Conservation (phyloP, 1,140 invertebrate genomes). For the Cydia amplana region DNA sequence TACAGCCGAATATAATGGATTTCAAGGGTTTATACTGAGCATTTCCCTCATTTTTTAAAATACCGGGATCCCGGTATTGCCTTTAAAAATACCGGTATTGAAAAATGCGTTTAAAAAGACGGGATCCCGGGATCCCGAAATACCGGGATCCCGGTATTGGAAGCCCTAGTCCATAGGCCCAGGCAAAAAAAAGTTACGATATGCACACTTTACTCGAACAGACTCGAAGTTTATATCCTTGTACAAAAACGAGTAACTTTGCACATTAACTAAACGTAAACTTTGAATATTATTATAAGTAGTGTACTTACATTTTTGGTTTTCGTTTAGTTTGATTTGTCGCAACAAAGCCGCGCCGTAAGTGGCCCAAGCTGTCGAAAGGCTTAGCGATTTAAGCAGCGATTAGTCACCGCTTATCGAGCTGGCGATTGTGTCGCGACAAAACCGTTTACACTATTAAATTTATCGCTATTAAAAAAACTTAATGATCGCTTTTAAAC, state of each 20-base stretch:
- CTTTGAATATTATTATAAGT: too few relatives aligned
- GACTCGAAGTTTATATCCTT: background rate
- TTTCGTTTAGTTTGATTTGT: conserved; percentile 39
- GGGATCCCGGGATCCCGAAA: too few relatives aligned
- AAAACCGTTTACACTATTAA: conserved; percentile 51
- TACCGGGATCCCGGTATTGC: too few relatives aligned
- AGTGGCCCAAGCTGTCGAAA: conserved; percentile 46
- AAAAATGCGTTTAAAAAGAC: too few relatives aligned
- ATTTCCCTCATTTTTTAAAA: too few relatives aligned
- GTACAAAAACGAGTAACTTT: background rate
- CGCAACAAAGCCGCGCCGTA: conserved; percentile 37
- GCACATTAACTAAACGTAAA: too few relatives aligned
- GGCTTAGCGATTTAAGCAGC: conserved; percentile 54
- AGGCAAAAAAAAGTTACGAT: too few relatives aligned
- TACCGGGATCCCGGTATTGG: too few relatives aligned
- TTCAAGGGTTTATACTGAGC: too few relatives aligned
- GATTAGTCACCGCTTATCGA: conserved; percentile 55
- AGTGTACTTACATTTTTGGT: background rate
- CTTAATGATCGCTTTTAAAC: conserved; percentile 51
- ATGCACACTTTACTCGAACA: background rate
- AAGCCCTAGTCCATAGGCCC: too few relatives aligned
- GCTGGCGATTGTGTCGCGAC: conserved; percentile 47
- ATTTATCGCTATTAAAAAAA: conserved; percentile 68
- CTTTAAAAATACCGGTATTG: too few relatives aligned
- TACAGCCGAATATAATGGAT: too few relatives aligned